Evolutionary conservation across 2,888 invertebrate genomes (phyloP).

Genomic region (Myathropa florea): DNA sequence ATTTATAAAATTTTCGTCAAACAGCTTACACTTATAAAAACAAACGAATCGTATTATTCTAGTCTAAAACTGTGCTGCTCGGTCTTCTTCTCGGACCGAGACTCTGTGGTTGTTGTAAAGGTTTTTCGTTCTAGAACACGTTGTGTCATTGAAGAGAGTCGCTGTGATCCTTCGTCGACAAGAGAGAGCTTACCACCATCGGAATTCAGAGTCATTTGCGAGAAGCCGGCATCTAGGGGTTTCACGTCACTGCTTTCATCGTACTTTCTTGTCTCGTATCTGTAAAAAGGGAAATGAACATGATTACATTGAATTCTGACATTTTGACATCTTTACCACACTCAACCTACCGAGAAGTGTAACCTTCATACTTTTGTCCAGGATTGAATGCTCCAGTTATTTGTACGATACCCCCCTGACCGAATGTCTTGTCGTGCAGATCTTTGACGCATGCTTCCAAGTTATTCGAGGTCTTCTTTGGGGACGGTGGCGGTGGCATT

Average conservation of each 20-base stretch:
- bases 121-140: constrained; percentile 80
- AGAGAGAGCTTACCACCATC: constrained; percentile 79
- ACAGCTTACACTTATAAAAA: constrained; percentile 3
- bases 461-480: constrained; percentile 73
- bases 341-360: constrained; percentile 84
- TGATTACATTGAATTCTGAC: background rate
- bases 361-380: constrained; percentile 84
- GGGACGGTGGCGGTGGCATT: constrained; percentile 55
- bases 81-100: constrained; percentile 79
- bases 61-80: constrained; percentile 80
- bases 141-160: constrained; percentile 80
- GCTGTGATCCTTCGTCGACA: constrained; percentile 79
- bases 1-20: constrained; percentile 34
- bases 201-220: constrained; percentile 78
- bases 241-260: constrained; percentile 77
- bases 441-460: constrained; percentile 80
- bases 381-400: constrained; percentile 76
- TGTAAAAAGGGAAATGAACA: constrained; percentile 56
- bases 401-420: constrained; percentile 78
- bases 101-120: constrained; percentile 79
- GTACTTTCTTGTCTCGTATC: constrained; percentile 80
- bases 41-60: constrained; percentile 74
- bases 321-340: background rate
- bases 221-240: constrained; percentile 78
- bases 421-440: constrained; percentile 80